Evolutionary conservation across 2,797 vertebrate species (phyloP).

Genomic region (Cottoperca gobio): DNA sequence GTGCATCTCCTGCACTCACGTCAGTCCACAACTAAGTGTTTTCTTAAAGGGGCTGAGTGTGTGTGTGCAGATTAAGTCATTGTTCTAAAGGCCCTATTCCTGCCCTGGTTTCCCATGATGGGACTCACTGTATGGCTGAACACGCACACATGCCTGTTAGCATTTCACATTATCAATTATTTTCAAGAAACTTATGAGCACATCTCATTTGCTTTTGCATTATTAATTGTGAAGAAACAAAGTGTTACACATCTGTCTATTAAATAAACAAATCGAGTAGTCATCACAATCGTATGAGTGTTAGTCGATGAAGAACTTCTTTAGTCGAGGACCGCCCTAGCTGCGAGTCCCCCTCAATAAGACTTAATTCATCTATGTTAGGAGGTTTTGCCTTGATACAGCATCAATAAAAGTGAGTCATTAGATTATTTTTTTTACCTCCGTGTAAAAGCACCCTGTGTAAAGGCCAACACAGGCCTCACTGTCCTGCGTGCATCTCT

Average conservation of each 20-base stretch:
- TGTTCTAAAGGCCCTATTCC: constrained; percentile 54
- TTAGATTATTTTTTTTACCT: neutral
- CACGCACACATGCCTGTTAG: neutral
- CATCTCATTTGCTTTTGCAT: too few relatives aligned
- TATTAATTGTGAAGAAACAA: too few relatives aligned
- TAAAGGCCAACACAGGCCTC: constrained; percentile 15
- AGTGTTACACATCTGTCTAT: too few relatives aligned
- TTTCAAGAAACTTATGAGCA: too few relatives aligned
- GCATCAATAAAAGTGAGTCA: constrained; percentile 37
- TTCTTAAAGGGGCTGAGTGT: constrained; percentile 16
- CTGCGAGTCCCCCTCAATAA: neutral
- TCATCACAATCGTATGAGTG: too few relatives aligned
- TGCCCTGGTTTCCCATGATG: constrained; percentile 37
- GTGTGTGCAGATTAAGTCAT: constrained; percentile 25
- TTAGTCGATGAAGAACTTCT: too few relatives aligned
- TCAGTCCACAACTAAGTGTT: constrained; percentile 47
- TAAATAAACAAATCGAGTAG: too few relatives aligned
- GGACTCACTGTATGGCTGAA: neutral
- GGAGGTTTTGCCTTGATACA: neutral
- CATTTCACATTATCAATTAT: too few relatives aligned
- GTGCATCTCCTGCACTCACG: constrained; percentile 24
- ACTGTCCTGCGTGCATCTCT: constrained; percentile 45
- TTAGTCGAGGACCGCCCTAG: too few relatives aligned
- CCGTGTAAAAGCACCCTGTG: constrained; percentile 27
- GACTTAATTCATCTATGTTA: constrained; percentile 6